Evolutionary conservation across 1,140 invertebrate species (phyloP).

Genomic region (Drosophila ironensis): DNA sequence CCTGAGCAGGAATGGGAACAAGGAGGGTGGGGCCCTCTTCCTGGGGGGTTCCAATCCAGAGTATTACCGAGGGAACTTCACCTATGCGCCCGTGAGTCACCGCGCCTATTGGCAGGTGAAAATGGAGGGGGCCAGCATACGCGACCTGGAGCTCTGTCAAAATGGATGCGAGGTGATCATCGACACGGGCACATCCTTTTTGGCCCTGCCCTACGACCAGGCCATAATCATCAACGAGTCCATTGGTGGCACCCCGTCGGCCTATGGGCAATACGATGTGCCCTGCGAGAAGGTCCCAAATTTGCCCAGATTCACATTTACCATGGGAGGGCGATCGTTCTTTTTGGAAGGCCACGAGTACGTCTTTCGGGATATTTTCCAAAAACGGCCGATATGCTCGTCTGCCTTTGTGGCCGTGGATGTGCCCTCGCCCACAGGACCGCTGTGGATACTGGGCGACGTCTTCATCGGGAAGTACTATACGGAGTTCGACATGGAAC

Average conservation of each 20-base stretch:
- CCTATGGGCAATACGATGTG: slow-evolving; percentile 50
- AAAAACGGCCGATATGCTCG: slow-evolving; percentile 41
- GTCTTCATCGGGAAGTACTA: slow-evolving; percentile 88
- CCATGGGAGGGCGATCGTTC: slow-evolving; percentile 52
- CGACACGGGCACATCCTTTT: slow-evolving; percentile 89
- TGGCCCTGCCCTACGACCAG: slow-evolving; percentile 85
- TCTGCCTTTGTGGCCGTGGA: slow-evolving; percentile 68
- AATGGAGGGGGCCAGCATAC: slow-evolving; percentile 54
- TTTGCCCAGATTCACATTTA: slow-evolving; percentile 55
- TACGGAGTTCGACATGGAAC: slow-evolving; percentile 88
- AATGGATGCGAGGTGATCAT: slow-evolving; percentile 87
- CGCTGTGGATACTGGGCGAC: slow-evolving; percentile 83
- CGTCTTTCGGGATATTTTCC: slow-evolving; percentile 50
- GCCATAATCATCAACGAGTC: slow-evolving; percentile 63
- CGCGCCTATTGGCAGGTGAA: slow-evolving; percentile 78
- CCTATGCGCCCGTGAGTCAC: slow-evolving; percentile 65
- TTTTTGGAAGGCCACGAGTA: slow-evolving; percentile 56
- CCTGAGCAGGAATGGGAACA: slow-evolving; percentile 83
- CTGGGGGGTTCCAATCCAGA: slow-evolving; percentile 66
- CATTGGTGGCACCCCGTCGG: slow-evolving; percentile 50
- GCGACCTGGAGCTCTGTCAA: slow-evolving; percentile 73
- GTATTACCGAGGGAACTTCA: slow-evolving; percentile 66
- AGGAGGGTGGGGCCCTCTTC: slow-evolving; percentile 61
- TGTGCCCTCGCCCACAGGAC: slow-evolving; percentile 55
- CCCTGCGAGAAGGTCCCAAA: slow-evolving; percentile 41